phyloP scores from a whole-genome alignment of 2,797 vertebrate species.

The Lindbergichthys nudifrons region DNA sequence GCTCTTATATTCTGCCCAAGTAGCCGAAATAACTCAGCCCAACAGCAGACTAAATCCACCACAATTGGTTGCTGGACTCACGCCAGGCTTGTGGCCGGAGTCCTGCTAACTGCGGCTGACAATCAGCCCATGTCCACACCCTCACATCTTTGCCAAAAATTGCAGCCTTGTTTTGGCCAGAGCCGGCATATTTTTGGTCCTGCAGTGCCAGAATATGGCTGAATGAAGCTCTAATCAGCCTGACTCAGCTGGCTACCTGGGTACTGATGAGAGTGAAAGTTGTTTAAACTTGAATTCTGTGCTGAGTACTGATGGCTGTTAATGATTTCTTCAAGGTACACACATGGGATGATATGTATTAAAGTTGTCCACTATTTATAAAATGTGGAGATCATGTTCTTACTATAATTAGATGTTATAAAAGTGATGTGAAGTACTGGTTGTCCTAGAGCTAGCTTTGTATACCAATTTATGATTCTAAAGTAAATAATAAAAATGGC shows the following conservation, averaged over 20 bases:
- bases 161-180: slow-evolving; percentile 32
- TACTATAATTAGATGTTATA: slow-evolving; percentile 8
- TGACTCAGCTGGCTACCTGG: slow-evolving; percentile 59
- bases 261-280: slow-evolving; percentile 38
- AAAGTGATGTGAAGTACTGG: slow-evolving; percentile 5
- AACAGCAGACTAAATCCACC: slow-evolving; percentile 39
- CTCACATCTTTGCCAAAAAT: slow-evolving; percentile 45
- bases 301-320: slow-evolving; percentile 1
- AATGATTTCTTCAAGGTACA: background rate
- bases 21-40: slow-evolving; percentile 33
- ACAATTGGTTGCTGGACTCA: slow-evolving; percentile 28
- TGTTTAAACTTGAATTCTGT: slow-evolving; percentile 23
- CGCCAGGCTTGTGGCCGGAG: slow-evolving; percentile 39
- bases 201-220: slow-evolving; percentile 40
- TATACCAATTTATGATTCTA: slow-evolving; percentile 4
- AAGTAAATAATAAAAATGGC: slow-evolving; percentile 1
- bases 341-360: background rate
- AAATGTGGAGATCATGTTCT: background rate
- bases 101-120: slow-evolving; percentile 45
- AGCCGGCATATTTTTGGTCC: slow-evolving; percentile 33
- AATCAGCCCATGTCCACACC: slow-evolving; percentile 42
- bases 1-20: slow-evolving; percentile 17
- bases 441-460: background rate
- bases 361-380: background rate
- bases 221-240: slow-evolving; percentile 43